These are phyloP conservation scores for Phyto melanocephala DNA, from an alignment of 2,888 invertebrate species.

Conservation along the genomic window DNA sequence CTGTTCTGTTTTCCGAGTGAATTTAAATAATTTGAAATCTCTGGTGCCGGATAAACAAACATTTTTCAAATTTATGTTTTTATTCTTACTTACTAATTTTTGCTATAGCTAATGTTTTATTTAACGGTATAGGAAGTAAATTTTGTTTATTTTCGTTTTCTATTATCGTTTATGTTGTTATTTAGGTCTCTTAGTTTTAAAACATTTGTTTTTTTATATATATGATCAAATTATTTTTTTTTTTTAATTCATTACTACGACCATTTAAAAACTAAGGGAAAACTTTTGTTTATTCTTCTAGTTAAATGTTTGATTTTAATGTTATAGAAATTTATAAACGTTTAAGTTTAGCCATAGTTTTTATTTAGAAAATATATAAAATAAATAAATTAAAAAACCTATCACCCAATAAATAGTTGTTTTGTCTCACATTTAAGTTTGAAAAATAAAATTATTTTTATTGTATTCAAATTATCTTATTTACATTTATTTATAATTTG, in stretches of 20 bases:
- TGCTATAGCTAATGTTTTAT: neutral
- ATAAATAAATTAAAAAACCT: neutral
- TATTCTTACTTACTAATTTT: no score
- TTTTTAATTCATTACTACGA: neutral
- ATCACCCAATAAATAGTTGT: conserved; percentile 5
- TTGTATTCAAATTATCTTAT: conserved; percentile 26
- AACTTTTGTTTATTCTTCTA: conserved; percentile 35
- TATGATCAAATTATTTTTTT: neutral
- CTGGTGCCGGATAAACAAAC: no score
- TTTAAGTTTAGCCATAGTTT: neutral
- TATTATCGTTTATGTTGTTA: neutral
- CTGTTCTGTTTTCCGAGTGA: no score
- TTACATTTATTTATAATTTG: conserved; percentile 38
- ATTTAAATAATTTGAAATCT: no score
- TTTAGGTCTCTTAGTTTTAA: conserved; percentile 25
- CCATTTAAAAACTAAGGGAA: neutral
- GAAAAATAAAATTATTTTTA: neutral
- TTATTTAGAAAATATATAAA: neutral
- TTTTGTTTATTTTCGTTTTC: neutral
- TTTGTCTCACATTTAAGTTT: no score
- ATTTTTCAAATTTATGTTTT: no score
- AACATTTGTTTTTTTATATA: neutral
- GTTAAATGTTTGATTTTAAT: conserved; percentile 11
- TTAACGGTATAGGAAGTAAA: neutral
- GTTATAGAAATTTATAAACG: neutral